Percentiles rank a stretch among this genome's conserved stretches.
phyloP scores from a whole-genome alignment of 2,113 vertebrate species.

The Hippocampus zosterae region DNA sequence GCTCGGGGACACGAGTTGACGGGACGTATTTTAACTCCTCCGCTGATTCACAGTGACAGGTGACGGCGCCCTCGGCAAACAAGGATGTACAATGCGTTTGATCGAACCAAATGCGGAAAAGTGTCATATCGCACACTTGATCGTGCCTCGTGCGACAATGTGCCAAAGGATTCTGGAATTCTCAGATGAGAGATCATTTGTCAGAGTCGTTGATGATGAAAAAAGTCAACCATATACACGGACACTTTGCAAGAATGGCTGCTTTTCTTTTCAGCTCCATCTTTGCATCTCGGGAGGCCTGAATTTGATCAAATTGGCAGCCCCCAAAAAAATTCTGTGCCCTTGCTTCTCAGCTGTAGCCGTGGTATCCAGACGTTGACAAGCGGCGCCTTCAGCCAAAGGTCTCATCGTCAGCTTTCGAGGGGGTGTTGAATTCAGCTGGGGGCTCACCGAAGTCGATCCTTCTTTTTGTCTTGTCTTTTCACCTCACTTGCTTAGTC shows the following conservation, averaged over 20 bases:
- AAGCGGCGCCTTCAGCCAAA: conserved; percentile 2
- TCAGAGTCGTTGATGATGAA: too few species aligned
- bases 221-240: background rate
- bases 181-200: background rate
- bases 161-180: background rate
- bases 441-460: conserved; percentile 20
- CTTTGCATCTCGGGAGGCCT: background rate
- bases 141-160: background rate
- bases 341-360: conserved; percentile 17
- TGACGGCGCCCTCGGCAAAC: conserved; percentile 15
- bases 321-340: background rate
- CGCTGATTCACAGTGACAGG: conserved; percentile 39
- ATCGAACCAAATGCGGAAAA: background rate
- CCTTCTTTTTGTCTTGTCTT: conserved; percentile 20
- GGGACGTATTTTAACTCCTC: conserved; percentile 9
- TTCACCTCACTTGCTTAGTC: conserved; percentile 35
- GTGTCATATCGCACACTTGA: background rate
- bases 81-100: background rate
- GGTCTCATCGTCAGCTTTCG: conserved; percentile 58
- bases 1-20: conserved; percentile 34
- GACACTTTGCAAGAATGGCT: background rate
- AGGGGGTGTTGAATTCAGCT: conserved; percentile 32
- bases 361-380: conserved; percentile 31
- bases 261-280: background rate
- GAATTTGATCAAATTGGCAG: background rate